phyloP scores from a whole-genome alignment of 1,140 invertebrate species.

The Drosophila sp. region DNA sequence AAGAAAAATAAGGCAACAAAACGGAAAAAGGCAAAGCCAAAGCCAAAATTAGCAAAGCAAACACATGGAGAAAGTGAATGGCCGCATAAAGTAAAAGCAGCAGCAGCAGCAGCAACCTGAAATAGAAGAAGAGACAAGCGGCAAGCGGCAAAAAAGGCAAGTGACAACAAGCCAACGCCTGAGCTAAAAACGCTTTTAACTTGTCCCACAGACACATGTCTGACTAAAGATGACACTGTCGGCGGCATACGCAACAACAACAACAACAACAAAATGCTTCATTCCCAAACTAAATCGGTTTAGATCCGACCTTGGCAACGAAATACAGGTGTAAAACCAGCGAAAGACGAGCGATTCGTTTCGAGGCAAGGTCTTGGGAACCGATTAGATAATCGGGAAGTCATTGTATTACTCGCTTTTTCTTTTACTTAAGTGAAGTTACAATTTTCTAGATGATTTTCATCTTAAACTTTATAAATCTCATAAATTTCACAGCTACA shows the following conservation, averaged over 20 bases:
- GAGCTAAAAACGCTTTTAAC: not conserved
- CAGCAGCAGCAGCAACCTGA: slow-evolving; percentile 28
- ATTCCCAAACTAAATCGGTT: slow-evolving; percentile 7
- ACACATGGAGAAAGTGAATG: slow-evolving; percentile 77
- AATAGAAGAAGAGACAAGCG: not conserved
- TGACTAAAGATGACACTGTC: not conserved
- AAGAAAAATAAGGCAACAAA: slow-evolving; percentile 27
- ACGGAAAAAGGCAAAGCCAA: slow-evolving; percentile 40
- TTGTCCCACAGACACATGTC: not conserved
- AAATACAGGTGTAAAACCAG: not conserved
- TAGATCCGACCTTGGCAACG: not conserved
- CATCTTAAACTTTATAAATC: too few species aligned
- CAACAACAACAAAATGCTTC: not conserved
- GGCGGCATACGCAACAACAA: not conserved
- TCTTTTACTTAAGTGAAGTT: not conserved
- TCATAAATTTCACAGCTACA: too few species aligned
- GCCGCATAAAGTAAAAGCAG: slow-evolving; percentile 73
- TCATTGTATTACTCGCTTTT: not conserved
- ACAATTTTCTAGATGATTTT: too few species aligned
- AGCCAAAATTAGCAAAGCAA: slow-evolving; percentile 78
- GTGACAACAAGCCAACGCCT: slow-evolving; percentile 69
- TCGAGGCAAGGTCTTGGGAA: not conserved
- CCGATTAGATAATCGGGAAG: not conserved
- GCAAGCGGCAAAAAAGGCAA: slow-evolving; percentile 36
- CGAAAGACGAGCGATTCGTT: too few species aligned